Evolutionary conservation across 2,888 invertebrate genomes (phyloP).

Genomic region (Calephelis perditalis): DNA sequence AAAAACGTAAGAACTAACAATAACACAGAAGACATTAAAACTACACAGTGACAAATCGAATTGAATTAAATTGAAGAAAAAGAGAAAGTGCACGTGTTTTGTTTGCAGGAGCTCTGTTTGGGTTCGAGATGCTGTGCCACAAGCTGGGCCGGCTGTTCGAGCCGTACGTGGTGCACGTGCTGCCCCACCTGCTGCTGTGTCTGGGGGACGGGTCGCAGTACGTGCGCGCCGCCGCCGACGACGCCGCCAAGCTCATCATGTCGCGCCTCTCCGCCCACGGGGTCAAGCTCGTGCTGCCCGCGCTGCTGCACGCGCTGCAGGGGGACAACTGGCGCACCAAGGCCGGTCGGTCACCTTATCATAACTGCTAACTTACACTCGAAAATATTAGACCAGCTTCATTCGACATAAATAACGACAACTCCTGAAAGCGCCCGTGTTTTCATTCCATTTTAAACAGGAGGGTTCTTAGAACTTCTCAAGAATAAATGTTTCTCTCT

Average conservation of each 20-base stretch:
- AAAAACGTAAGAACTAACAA: no score
- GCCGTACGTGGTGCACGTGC: constrained; percentile 98
- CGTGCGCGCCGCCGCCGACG: constrained; percentile 97
- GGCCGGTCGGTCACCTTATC: constrained; percentile 78
- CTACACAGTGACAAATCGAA: no score
- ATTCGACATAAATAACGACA: no score
- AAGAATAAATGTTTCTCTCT: no score
- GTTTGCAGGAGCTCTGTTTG: constrained; percentile 90
- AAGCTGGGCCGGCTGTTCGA: constrained; percentile 98
- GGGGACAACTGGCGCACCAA: constrained; percentile 99
- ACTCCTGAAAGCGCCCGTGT: no score
- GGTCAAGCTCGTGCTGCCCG: constrained; percentile 97
- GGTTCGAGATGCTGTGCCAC: constrained; percentile 97
- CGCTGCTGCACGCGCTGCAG: constrained; percentile 93
- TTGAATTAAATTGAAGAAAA: no score
- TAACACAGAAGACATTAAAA: no score
- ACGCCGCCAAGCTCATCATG: constrained; percentile 97
- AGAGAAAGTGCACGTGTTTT: not conserved
- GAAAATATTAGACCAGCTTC: no score
- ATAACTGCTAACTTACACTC: no score
- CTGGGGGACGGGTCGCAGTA: constrained; percentile 97
- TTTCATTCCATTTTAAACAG: no score
- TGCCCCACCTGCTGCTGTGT: constrained; percentile 95
- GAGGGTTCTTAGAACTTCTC: no score
- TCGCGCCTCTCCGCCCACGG: constrained; percentile 97